Evolutionary conservation across 1,140 invertebrate genomes (phyloP).

Genomic region (Atta colombica): DNA sequence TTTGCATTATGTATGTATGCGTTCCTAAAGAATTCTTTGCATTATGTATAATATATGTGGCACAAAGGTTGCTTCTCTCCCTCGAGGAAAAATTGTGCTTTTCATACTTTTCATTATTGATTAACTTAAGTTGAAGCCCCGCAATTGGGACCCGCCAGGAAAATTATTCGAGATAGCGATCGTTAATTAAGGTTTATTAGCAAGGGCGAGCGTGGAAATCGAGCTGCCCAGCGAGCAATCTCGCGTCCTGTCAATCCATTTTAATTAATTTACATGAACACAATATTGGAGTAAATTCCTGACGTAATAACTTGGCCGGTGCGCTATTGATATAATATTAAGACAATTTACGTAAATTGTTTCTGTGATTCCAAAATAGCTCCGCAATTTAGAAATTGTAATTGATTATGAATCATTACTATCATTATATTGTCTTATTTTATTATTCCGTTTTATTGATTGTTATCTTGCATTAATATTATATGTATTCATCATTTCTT

Average conservation of each 20-base stretch:
- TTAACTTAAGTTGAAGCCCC: conserved; percentile 39
- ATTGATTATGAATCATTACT: conserved; percentile 28
- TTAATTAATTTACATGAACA: conserved; percentile 65
- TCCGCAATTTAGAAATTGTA: conserved; percentile 45
- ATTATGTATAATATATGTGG: not conserved
- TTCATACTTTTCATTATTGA: conserved; percentile 53
- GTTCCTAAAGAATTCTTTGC: not conserved
- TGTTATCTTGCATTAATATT: not conserved
- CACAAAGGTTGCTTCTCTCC: not conserved
- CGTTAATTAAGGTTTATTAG: conserved; percentile 63
- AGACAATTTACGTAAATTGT: conserved; percentile 60
- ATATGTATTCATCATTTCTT: not conserved
- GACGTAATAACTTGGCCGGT: conserved; percentile 57
- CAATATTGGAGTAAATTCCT: conserved; percentile 62
- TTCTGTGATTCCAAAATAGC: not conserved
- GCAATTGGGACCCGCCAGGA: conserved; percentile 30
- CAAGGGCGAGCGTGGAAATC: conserved; percentile 48
- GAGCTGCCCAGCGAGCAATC: conserved; percentile 56
- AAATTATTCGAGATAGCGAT: conserved; percentile 62
- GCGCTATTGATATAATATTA: conserved; percentile 47
- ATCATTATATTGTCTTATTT: conserved; percentile 21
- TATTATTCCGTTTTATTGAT: conserved; percentile 1
- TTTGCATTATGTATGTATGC: no score
- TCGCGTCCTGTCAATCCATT: conserved; percentile 61
- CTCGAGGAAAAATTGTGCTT: conserved; percentile 42